Evolutionary conservation across 2,888 invertebrate genomes (phyloP), one percentile per base, ranked within the genome.

Genomic region (Cryptophagus acutangulus): DNA sequence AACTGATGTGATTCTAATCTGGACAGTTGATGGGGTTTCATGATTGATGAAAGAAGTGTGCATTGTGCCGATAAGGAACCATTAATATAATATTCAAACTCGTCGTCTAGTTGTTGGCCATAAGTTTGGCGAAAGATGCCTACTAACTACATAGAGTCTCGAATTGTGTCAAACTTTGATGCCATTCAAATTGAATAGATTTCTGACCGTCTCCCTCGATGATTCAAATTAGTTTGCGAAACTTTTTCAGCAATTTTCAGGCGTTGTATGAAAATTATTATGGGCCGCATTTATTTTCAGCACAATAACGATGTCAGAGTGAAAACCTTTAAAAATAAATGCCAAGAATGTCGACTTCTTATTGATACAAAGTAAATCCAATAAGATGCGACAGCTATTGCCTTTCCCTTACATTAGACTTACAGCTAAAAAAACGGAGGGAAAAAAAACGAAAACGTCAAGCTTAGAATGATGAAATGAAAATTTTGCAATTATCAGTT

Each of bases 1-100:
- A 26, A 35, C 34, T 33, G n/a, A n/a, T n/a, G 38, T 40, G 40
- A 43, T 33, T 44, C 43, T 47, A 45, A 50, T 54, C 51, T 41
- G 48, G 50, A 51, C 49, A 51, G 54, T 45, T 55, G 55, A 55
- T 52, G 49, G 38, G 40, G n/a, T n/a, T 41, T 43, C 42, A 51
- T 63, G 62, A 63, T 63, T 63, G 62, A 62, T 63, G 62, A 60
- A 61, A 61, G 61, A 62, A 57, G 59, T 53, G 59, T 63, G 62
- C 51, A 53, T 44, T 35, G 35, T 43, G 45, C 49, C 50, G 61
- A 62, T 62, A 63, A 61, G 53, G 41, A 45, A 41, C 45, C 31
- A 45, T 52, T 54, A 56, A 57, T 55, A 26, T 26, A 51, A 57
- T 58, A 58, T 59, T 57, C 57, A 55, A 49, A 49, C 45, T 29